phyloP scores from a whole-genome alignment of 2,888 invertebrate genomes.

The Hedya salicella region DNA sequence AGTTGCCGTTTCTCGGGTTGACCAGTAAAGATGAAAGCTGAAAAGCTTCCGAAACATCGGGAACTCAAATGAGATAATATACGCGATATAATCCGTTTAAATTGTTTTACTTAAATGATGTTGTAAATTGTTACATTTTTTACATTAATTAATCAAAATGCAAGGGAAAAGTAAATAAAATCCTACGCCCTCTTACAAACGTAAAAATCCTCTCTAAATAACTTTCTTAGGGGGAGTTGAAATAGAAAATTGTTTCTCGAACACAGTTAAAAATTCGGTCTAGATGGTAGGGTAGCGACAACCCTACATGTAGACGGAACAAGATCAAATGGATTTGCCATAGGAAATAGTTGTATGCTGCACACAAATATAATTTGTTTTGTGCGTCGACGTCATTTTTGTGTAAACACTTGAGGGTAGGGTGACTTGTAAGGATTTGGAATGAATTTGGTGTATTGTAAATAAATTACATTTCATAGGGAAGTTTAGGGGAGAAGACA shows the following conservation, averaged over 20 bases:
- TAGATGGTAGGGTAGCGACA: too few relatives aligned
- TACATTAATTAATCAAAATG: neutral
- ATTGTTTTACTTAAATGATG: too few relatives aligned
- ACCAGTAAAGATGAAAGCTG: too few relatives aligned
- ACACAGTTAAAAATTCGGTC: slow-evolving; percentile 13
- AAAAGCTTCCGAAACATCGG: too few relatives aligned
- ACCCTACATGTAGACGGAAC: slow-evolving; percentile 48
- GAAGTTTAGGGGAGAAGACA: neutral
- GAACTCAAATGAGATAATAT: too few relatives aligned
- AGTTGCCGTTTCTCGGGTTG: too few relatives aligned
- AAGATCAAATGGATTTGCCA: slow-evolving; percentile 53
- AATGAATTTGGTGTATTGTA: slow-evolving; percentile 31
- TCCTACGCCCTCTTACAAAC: neutral
- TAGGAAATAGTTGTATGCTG: slow-evolving; percentile 49
- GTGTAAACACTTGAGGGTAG: slow-evolving; percentile 34
- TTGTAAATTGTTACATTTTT: too few relatives aligned
- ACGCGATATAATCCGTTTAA: too few relatives aligned
- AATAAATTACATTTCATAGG: slow-evolving; percentile 37
- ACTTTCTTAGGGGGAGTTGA: neutral
- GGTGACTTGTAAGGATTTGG: slow-evolving; percentile 33
- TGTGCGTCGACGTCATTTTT: slow-evolving; percentile 34
- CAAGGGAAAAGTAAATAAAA: neutral
- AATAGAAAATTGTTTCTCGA: neutral
- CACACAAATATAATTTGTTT: slow-evolving; percentile 51
- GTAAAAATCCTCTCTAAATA: neutral